These are phyloP conservation scores for Poecilia wingei DNA, from an alignment of 2,797 vertebrate genomes.

Conservation along the genomic window DNA sequence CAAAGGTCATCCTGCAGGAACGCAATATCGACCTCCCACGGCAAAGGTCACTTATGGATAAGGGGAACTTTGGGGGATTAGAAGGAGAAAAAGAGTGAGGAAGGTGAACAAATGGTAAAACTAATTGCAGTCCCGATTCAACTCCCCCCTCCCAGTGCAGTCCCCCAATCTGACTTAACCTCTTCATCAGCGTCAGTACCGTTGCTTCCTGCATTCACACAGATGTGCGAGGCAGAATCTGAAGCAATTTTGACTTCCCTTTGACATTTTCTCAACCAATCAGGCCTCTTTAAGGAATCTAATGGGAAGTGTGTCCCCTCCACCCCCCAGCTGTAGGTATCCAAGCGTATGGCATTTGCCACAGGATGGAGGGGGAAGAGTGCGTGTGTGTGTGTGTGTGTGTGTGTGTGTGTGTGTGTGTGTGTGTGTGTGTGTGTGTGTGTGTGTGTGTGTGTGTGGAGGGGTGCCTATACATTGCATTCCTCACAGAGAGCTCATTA, in stretches of 20 bases:
- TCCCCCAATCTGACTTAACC: slow-evolving; percentile 29
- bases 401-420: neutral
- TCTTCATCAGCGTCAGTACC: neutral
- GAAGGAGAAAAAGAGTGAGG: neutral
- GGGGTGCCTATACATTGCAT: slow-evolving; percentile 57
- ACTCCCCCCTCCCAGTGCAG: neutral
- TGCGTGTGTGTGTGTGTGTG: too few species aligned
- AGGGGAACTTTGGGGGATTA: slow-evolving; percentile 9
- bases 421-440: too few species aligned
- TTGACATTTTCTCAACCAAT: slow-evolving; percentile 22
- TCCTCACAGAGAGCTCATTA: slow-evolving; percentile 69
- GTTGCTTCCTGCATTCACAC: slow-evolving; percentile 1
- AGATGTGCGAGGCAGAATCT: neutral
- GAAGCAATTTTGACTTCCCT: neutral
- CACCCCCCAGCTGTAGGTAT: slow-evolving; percentile 22
- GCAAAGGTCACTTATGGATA: slow-evolving; percentile 47
- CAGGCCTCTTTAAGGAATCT: neutral
- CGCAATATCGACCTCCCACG: slow-evolving; percentile 62
- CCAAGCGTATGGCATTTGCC: slow-evolving; percentile 40
- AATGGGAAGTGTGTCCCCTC: neutral
- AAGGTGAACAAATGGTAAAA: slow-evolving; percentile 20
- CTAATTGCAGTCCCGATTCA: neutral
- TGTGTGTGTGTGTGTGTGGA: neutral
- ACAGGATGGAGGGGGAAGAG: slow-evolving; percentile 2
- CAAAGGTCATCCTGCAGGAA: slow-evolving; percentile 65